phyloP scores from a whole-genome alignment of 2,113 vertebrate species.

The Anarhynchus alexandrinus region DNA sequence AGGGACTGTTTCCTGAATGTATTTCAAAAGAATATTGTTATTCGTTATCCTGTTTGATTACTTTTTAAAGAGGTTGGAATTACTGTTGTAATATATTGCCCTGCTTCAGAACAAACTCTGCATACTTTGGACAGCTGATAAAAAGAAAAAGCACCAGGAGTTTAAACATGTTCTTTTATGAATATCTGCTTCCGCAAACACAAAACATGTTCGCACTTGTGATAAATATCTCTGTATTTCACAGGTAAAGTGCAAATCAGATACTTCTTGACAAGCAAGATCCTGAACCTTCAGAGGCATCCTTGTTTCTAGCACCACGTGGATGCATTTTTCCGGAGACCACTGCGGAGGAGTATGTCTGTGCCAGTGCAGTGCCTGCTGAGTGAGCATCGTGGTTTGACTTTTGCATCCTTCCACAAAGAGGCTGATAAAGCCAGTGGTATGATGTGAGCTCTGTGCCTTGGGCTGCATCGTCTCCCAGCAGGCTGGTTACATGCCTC shows the following conservation, averaged over 20 bases:
- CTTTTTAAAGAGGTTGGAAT: background rate
- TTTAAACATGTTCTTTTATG: background rate
- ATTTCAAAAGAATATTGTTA: background rate
- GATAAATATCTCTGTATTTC: background rate
- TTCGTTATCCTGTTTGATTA: background rate
- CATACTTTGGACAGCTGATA: background rate
- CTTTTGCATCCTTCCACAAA: background rate
- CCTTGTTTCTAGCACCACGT: background rate
- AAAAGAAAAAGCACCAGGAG: background rate
- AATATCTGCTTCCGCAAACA: background rate
- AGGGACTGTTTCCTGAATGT: background rate
- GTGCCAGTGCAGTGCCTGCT: background rate
- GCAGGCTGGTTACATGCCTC: background rate
- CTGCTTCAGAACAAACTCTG: background rate
- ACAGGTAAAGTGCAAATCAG: background rate
- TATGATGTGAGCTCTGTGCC: background rate
- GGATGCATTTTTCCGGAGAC: background rate
- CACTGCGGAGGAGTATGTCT: fast-evolving
- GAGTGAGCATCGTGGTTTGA: background rate
- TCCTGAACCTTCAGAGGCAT: background rate
- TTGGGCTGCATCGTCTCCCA: background rate
- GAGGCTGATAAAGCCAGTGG: background rate
- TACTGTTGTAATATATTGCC: background rate
- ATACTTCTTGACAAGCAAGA: background rate
- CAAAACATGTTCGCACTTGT: background rate